These are phyloP conservation scores for Standfussiana lucernea DNA, from an alignment of 2,888 invertebrate species.

Conservation along the genomic window DNA sequence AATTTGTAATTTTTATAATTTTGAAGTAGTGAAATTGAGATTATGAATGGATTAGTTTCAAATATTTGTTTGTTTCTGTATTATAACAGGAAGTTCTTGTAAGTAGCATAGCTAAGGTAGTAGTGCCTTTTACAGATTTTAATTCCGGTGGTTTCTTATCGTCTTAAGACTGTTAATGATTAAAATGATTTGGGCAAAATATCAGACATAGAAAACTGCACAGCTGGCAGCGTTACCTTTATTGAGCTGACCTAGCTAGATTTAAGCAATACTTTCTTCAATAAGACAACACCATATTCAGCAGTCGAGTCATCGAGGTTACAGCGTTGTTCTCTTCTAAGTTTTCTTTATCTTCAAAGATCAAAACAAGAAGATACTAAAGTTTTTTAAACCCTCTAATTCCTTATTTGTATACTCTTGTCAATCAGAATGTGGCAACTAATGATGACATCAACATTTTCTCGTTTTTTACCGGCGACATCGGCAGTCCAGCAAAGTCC, in stretches of 20 bases:
- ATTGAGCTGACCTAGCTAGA: too few relatives aligned
- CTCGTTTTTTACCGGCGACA: slow-evolving; percentile 16
- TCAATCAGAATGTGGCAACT: slow-evolving; percentile 47
- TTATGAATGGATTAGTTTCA: background rate
- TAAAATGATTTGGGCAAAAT: background rate
- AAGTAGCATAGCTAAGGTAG: background rate
- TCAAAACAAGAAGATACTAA: slow-evolving; percentile 30
- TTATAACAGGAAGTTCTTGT: background rate
- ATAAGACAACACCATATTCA: background rate
- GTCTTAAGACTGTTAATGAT: background rate
- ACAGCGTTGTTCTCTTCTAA: background rate
- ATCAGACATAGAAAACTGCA: background rate
- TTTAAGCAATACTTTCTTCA: background rate
- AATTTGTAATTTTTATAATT: slow-evolving; percentile 9
- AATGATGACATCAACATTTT: slow-evolving; percentile 55
- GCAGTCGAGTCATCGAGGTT: too few relatives aligned
- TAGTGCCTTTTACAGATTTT: background rate
- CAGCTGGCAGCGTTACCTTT: background rate
- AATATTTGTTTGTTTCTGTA: background rate
- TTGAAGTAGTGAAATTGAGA: background rate
- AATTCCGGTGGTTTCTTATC: background rate
- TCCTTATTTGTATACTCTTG: slow-evolving; percentile 49
- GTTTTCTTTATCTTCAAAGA: slow-evolving; percentile 20
- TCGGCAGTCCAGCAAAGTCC: slow-evolving; percentile 26
- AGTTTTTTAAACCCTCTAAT: slow-evolving; percentile 1